Evolutionary conservation across 2,888 invertebrate species (phyloP).

Genomic region (Labia minor): DNA sequence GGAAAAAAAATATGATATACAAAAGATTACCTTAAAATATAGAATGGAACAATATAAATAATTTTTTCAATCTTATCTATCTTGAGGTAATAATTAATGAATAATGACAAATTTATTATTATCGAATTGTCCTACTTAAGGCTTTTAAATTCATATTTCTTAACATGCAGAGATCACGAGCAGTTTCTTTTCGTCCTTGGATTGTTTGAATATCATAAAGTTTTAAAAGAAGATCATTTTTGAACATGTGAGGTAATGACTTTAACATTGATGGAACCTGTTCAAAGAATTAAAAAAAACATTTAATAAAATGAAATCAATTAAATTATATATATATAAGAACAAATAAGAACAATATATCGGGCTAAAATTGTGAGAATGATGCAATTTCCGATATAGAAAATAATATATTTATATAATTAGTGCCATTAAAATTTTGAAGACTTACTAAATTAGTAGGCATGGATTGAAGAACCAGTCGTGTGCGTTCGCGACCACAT

Average conservation of each 20-base stretch:
- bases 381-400: no score
- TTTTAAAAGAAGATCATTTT: slow-evolving; percentile 59
- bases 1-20: no score
- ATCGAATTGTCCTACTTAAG: background rate
- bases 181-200: slow-evolving; percentile 71
- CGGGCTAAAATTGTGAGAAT: no score
- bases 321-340: background rate
- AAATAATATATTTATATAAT: no score
- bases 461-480: slow-evolving; percentile 61
- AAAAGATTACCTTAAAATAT: no score
- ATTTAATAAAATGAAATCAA: background rate
- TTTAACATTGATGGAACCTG: slow-evolving; percentile 66
- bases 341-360: slow-evolving; percentile 16
- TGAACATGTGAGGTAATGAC: slow-evolving; percentile 65
- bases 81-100: no score
- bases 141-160: slow-evolving; percentile 59
- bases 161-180: slow-evolving; percentile 75
- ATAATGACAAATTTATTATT: no score
- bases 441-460: slow-evolving; percentile 58
- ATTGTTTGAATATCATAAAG: slow-evolving; percentile 67
- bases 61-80: no score
- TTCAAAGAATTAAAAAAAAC: background rate
- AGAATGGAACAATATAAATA: no score
- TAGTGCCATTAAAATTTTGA: no score
- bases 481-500: slow-evolving; percentile 61